Conservation (phyloP, 2,113 vertebrate genomes). For the Syngnathus typhle region DNA sequence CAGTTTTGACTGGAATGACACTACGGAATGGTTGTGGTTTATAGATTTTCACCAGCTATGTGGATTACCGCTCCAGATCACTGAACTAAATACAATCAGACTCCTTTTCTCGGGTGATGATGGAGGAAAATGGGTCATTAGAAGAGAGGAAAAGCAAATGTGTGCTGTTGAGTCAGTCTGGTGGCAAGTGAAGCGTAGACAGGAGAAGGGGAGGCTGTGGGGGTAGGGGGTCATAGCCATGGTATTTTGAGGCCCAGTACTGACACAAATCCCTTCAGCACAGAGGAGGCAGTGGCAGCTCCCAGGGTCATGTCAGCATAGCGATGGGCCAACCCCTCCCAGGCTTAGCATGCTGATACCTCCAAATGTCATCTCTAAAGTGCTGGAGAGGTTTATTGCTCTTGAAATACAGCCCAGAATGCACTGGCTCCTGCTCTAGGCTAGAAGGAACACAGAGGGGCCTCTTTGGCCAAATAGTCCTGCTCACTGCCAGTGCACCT, state of each 20-base stretch:
- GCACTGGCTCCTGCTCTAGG: constrained; percentile 58
- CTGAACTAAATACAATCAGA: neutral
- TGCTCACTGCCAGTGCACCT: constrained; percentile 49
- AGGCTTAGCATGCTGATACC: constrained; percentile 68
- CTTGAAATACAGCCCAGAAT: constrained; percentile 69
- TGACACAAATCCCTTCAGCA: constrained; percentile 64
- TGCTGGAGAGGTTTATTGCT: constrained; percentile 72
- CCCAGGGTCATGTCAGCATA: constrained; percentile 57
- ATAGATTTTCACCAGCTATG: neutral
- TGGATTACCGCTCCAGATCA: constrained; percentile 15
- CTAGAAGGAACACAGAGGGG: constrained; percentile 53
- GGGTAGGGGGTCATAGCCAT: constrained; percentile 6
- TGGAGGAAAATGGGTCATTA: constrained; percentile 14
- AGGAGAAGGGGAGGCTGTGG: constrained; percentile 6
- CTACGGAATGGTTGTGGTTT: neutral
- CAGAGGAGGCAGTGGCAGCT: constrained; percentile 62
- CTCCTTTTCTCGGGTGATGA: neutral
- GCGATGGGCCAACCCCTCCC: constrained; percentile 52
- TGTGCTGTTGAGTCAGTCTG: constrained; percentile 24
- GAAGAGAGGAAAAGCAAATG: constrained; percentile 18
- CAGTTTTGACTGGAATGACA: constrained; percentile 5
- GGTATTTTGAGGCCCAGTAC: constrained; percentile 65
- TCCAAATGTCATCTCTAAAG: constrained; percentile 72
- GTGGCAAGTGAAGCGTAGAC: constrained; percentile 40
- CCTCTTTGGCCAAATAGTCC: constrained; percentile 55